Evolutionary conservation across 53 echinoderm and acorn worm genomes (phyloP), one percentile per base, ranked within the genome.

Genomic region (Zoroaster sp.): DNA sequence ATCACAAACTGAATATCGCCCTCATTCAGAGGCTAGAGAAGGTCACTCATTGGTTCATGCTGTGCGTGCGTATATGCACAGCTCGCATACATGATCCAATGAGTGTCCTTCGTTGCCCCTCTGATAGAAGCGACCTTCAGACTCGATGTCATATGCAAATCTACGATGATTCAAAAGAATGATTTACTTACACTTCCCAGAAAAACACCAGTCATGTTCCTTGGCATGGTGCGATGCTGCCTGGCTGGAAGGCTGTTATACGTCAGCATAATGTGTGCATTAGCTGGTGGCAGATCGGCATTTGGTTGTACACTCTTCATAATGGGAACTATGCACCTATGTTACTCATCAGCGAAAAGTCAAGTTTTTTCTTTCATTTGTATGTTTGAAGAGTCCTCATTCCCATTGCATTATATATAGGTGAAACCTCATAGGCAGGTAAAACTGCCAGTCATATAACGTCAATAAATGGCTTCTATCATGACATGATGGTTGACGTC

Each of bases 151-250:
- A n/a, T n/a, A n/a, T n/a, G n/a, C n/a, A n/a, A n/a, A n/a, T n/a
- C n/a, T n/a, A n/a, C n/a, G n/a, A n/a, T n/a, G n/a, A n/a, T n/a
- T n/a, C 49, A 31, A 41, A 83, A 39, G 36, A 55, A 74, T 3
- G 18, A 38, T 21, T 11, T 8, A 88, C 93, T 94, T 74, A 96
- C 96, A 66, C 68, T 78, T n/a, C 93, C 94, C 23, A 93, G 74
- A 69, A 81, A 96, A 32, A 89, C 89, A 6, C 96, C 96, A 4
- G 96, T 96, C 91, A 90, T 94, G 73, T 96, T 96, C 40, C 89
- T 86, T 15, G 92, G 87, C 52, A 74, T 78, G 69, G 91, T 59
- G 32, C 88, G 80, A 18, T 82, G 87, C 21, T 88, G 88, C 80
- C 96, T 89, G 4, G 90, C 87, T 18, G 96, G 96, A 37, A 96